Evolutionary conservation across 2,113 vertebrate species (phyloP), one percentile per base, ranked within the genome.

Genomic region (Pedionomus torquatus): DNA sequence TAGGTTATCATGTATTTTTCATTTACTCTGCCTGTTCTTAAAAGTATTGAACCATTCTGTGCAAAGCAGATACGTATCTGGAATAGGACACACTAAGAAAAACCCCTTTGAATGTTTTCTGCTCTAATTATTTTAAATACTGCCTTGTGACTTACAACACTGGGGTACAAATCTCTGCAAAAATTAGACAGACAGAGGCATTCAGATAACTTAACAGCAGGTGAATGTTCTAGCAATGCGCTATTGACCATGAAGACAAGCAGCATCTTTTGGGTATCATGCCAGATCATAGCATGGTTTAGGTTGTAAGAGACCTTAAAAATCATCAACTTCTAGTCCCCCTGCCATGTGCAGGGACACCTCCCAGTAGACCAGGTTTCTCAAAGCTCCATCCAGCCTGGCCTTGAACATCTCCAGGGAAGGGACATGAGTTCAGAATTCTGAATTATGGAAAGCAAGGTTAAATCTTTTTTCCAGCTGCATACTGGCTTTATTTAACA

Each of bases 1-100:
- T 90, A 83, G 23, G 8, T 88, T 95, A 58, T 75, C 11, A 68
- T 61, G 39, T 60, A 71, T 87, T 96, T 96, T 96, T 92, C 33
- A 89, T 78, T 84, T 84, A 28, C 7, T 78, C 63, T 51, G 26
- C 74, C 76, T 83, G 44, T 77, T 93, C 60, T 94, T 87, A 46
- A 66, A 93, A 84, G 25, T 71, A 33, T 74, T 68, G 16, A 49
- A 37, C 12, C 33, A 55, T 54, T 84, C 43, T 48, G 10, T 68
- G 35, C 43, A 78, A 83, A 89, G 20, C 26, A 81, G 35, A 25
- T 81, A 51, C 3, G 0, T 58, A 60, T 51, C 33, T 90, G 37
- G n/a, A 58, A 89, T 21, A 81, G 16, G 46, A 78, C 23, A 74
- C 23, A 51, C 15, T 41, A 54, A 66, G 54, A 84, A 78, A 18